These are phyloP conservation scores for Xenus cinereus DNA, from an alignment of 2,113 vertebrate genomes.

Conservation along the genomic window DNA sequence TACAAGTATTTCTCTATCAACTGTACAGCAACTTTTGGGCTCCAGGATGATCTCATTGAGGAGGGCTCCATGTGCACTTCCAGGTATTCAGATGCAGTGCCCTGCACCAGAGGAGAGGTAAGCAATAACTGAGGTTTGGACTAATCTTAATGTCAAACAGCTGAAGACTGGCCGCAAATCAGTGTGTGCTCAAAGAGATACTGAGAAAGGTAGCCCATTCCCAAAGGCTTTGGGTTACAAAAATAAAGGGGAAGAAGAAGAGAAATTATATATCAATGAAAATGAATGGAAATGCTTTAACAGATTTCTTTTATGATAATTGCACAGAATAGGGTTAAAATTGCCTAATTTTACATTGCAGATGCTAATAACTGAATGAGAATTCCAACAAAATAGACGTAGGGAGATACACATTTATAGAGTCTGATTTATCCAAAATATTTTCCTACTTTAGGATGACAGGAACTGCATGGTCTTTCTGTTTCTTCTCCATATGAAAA, in stretches of 20 bases:
- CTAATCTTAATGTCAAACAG: not conserved
- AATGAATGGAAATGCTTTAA: not conserved
- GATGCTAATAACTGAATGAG: not conserved
- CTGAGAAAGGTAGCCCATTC: not conserved
- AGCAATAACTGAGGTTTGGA: conserved; percentile 19
- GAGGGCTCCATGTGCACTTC: conserved; percentile 84
- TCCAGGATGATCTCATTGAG: conserved; percentile 78
- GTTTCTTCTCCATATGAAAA: not conserved
- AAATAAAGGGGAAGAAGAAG: not conserved
- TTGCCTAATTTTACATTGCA: not conserved
- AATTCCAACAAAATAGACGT: not conserved
- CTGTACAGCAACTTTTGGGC: conserved; percentile 81
- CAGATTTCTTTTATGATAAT: not conserved
- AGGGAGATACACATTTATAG: not conserved
- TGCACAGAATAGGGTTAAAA: not conserved
- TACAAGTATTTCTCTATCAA: conserved; percentile 86
- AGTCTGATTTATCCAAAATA: not conserved
- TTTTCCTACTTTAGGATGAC: not conserved
- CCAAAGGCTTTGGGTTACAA: not conserved
- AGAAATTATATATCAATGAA: not conserved
- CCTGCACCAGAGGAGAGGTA: conserved; percentile 88
- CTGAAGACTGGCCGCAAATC: not conserved
- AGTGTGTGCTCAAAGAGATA: not conserved
- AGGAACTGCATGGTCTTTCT: not conserved
- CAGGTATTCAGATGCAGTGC: conserved; percentile 79